Percentiles rank a stretch among this genome's conserved stretches.
These are phyloP conservation scores for Erpobdella octoculata DNA, from an alignment of 2,888 invertebrate genomes.

Conservation along the genomic window DNA sequence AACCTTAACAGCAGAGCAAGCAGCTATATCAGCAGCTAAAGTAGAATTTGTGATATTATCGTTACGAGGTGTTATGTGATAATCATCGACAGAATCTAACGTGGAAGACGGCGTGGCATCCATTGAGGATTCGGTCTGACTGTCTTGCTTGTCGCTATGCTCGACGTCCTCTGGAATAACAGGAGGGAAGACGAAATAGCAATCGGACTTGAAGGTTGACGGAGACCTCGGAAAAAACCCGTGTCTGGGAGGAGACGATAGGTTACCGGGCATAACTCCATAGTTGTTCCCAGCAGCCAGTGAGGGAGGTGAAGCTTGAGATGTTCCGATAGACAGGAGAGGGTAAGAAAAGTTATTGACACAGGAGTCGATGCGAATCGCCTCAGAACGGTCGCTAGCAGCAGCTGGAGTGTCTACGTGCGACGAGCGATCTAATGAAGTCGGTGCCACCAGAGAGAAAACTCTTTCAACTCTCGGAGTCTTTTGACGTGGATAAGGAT, in stretches of 20 bases:
- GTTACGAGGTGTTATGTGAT: neutral
- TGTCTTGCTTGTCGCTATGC: neutral
- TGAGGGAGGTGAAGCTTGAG: no score
- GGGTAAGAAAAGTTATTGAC: neutral
- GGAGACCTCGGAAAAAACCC: neutral
- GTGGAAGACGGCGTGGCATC: no score
- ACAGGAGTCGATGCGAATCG: no score
- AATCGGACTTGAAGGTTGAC: neutral
- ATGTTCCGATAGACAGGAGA: neutral
- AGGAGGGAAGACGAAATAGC: neutral
- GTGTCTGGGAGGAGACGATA: neutral
- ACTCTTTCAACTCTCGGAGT: neutral
- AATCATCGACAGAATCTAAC: no score
- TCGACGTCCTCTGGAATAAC: conserved; percentile 7
- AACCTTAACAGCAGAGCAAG: neutral
- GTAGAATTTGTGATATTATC: neutral
- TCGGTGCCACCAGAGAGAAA: neutral
- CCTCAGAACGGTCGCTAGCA: no score
- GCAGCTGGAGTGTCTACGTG: neutral
- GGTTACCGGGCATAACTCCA: neutral
- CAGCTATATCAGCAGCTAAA: neutral
- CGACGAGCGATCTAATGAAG: neutral
- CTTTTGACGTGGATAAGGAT: neutral
- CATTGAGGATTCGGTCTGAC: neutral
- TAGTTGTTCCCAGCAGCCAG: neutral